Percentiles rank a stretch among this genome's conserved stretches.
Conservation (phyloP, 2,797 vertebrate species). For the Prunella strophiata region DNA sequence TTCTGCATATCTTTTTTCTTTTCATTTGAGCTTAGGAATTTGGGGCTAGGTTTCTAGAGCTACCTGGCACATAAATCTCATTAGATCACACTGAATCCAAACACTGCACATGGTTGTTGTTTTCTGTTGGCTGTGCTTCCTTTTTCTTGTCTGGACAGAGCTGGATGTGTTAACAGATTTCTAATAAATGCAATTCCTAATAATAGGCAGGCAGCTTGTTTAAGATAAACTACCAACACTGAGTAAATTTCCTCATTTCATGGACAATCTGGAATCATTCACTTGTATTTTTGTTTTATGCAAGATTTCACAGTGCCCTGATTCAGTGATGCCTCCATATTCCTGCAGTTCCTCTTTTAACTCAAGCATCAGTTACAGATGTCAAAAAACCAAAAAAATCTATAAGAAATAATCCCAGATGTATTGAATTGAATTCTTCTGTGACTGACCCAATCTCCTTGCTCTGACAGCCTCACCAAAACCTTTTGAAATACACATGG, state of each 20-base stretch:
- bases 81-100: not conserved
- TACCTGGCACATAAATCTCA: not conserved
- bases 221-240: not conserved
- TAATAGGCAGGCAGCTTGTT: not conserved
- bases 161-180: not conserved
- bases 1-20: not conserved
- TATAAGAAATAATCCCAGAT: not conserved
- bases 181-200: not conserved
- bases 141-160: not conserved
- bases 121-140: not conserved
- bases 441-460: not conserved
- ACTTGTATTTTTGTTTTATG: not conserved
- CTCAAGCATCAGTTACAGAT: not conserved
- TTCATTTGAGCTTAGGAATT: not conserved
- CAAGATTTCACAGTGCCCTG: not conserved
- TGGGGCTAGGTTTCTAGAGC: not conserved
- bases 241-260: not conserved
- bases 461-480: not conserved
- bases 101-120: fast-evolving
- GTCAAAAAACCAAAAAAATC: not conserved
- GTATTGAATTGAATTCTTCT: not conserved
- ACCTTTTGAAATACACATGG: not conserved
- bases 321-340: not conserved
- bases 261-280: not conserved
- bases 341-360: not conserved